Percentiles rank a stretch among this genome's conserved stretches.
Evolutionary conservation across 2,888 invertebrate species (phyloP).

Genomic region (Stomorhina lunata): DNA sequence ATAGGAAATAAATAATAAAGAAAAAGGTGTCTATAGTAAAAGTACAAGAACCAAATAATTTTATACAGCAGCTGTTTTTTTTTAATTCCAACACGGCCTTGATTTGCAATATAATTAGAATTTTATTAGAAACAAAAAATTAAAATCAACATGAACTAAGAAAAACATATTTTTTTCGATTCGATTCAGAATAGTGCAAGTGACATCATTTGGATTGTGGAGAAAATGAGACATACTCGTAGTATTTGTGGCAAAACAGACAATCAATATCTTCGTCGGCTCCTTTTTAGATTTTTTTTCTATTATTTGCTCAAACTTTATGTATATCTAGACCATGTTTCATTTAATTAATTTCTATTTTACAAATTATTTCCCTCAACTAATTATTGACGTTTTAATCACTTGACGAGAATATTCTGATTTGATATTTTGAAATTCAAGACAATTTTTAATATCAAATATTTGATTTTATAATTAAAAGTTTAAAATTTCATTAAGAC

Average conservation of each 20-base stretch:
- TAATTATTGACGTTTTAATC: neutral
- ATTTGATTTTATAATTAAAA: too few species aligned
- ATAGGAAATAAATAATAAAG: constrained; percentile 8
- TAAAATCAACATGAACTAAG: neutral
- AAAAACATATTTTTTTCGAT: neutral
- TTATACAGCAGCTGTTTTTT: neutral
- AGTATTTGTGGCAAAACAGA: too few species aligned
- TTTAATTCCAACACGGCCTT: constrained; percentile 12
- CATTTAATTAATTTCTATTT: neutral
- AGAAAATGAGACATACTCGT: neutral
- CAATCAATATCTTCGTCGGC: neutral
- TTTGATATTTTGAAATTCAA: too few species aligned
- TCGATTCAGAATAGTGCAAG: neutral
- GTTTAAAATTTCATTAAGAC: too few species aligned
- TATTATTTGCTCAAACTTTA: neutral
- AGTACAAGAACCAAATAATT: neutral
- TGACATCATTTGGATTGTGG: neutral
- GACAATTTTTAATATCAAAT: too few species aligned
- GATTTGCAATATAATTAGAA: neutral
- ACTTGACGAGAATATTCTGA: too few species aligned
- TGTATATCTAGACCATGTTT: neutral
- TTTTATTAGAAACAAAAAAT: neutral
- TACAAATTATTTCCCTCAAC: neutral
- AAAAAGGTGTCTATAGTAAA: neutral
- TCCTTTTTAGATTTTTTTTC: neutral